A percentile compares a stretch with the other conserved stretches of the same genome.
Evolutionary conservation across 92 coral and sea anemone genomes (phyloP).

Genomic region (Phenganax subtilis): DNA sequence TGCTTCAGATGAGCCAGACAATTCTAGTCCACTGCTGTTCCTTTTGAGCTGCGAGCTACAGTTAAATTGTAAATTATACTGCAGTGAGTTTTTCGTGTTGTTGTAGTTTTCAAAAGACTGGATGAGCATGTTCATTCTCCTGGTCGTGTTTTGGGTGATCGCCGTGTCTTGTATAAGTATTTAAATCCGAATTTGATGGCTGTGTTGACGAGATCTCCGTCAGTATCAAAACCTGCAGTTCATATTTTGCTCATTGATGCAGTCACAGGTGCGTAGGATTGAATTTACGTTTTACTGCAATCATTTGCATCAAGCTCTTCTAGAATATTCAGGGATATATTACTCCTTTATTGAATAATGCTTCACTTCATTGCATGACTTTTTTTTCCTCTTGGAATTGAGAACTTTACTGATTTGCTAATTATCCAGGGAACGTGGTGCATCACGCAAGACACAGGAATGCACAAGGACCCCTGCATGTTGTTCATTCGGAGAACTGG

Average conservation of each 20-base stretch:
- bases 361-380: neutral
- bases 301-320: no score
- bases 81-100: neutral
- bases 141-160: conserved; percentile 95
- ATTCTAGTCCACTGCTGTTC: no score
- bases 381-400: neutral
- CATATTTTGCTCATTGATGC: conserved; percentile 80
- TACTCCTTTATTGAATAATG: neutral
- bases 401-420: neutral
- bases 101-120: conserved; percentile 64
- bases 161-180: conserved; percentile 90
- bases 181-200: conserved; percentile 86
- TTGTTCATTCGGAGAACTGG: conserved; percentile 99
- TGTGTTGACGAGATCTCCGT: conserved; percentile 72
- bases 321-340: no score
- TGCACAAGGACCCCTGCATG: conserved; percentile 87
- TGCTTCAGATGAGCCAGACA: no score
- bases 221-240: conserved; percentile 69
- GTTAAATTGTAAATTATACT: neutral
- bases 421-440: conserved; percentile 60
- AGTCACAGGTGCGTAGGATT: conserved; percentile 63
- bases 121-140: conserved; percentile 92
- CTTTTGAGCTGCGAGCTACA: neutral
- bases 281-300: no score
- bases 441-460: conserved; percentile 89